Percentiles rank a stretch among this genome's conserved stretches.
These are phyloP conservation scores for Actinemys pallida DNA, from an alignment of 2,113 vertebrate genomes.

Conservation along the genomic window DNA sequence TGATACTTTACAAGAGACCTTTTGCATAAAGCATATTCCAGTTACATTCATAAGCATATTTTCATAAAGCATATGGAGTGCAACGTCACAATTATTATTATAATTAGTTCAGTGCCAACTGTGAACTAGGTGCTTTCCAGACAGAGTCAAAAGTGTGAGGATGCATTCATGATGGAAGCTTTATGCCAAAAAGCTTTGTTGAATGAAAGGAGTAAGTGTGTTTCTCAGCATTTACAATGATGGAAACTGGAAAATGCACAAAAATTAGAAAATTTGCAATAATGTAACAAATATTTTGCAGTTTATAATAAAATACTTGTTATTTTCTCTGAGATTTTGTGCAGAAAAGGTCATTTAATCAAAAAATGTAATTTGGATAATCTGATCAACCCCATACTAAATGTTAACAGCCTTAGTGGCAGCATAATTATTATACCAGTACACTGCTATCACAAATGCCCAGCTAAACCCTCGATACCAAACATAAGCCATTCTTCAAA, in stretches of 20 bases:
- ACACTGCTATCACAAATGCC: background rate
- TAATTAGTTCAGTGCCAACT: background rate
- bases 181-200: background rate
- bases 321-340: background rate
- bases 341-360: background rate
- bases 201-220: background rate
- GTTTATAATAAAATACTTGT: background rate
- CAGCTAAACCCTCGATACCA: background rate
- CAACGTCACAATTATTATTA: background rate
- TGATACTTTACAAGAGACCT: too few relatives aligned
- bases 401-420: background rate
- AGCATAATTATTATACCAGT: background rate
- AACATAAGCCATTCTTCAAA: background rate
- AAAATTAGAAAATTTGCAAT: background rate
- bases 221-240: background rate
- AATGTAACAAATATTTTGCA: background rate
- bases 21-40: too few relatives aligned
- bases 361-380: background rate
- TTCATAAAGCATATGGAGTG: too few relatives aligned
- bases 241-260: background rate
- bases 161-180: background rate
- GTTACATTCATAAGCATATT: too few relatives aligned
- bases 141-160: background rate
- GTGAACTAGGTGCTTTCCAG: background rate
- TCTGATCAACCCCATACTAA: background rate